Percentiles rank a stretch among this genome's conserved stretches.
Evolutionary conservation across 23 tunicate genomes (phyloP).

Genomic region (Trididemnum miniatum): DNA sequence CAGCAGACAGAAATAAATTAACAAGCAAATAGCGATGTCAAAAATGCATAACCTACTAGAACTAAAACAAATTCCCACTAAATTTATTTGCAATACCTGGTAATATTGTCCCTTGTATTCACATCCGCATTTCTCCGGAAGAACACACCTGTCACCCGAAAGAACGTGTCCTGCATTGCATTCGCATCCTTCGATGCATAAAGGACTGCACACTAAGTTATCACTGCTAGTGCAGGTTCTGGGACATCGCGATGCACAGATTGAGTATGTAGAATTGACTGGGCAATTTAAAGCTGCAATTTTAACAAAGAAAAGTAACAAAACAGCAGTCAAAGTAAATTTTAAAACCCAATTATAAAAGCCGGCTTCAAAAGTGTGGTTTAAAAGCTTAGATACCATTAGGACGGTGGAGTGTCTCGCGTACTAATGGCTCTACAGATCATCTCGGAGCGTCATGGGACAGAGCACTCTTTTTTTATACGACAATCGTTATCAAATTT

Average conservation of each 20-base stretch:
- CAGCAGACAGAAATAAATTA: no score
- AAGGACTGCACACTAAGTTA: not conserved
- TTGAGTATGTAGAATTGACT: conserved; percentile 48
- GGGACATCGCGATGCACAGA: conserved; percentile 56
- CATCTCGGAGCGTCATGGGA: no score
- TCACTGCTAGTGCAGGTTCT: conserved; percentile 16
- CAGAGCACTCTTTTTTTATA: no score
- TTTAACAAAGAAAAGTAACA: not conserved
- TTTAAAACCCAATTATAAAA: no score
- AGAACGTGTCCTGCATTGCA: conserved; percentile 47
- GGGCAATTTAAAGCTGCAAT: conserved; percentile 40
- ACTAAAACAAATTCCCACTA: not conserved
- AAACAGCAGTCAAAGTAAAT: no score
- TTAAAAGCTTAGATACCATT: no score
- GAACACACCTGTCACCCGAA: conserved; percentile 52
- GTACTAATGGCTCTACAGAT: no score
- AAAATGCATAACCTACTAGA: no score
- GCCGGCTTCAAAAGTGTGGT: no score
- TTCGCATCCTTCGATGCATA: conserved; percentile 54
- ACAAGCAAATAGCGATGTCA: no score
- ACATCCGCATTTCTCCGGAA: conserved; percentile 52
- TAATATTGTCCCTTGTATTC: conserved; percentile 38
- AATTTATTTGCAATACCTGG: conserved; percentile 13
- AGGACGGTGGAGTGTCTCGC: no score
- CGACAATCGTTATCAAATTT: no score